Percentiles rank a stretch among this genome's conserved stretches.
These are phyloP conservation scores for Drosophila affinis DNA, from an alignment of 2,888 invertebrate species.

Conservation along the genomic window DNA sequence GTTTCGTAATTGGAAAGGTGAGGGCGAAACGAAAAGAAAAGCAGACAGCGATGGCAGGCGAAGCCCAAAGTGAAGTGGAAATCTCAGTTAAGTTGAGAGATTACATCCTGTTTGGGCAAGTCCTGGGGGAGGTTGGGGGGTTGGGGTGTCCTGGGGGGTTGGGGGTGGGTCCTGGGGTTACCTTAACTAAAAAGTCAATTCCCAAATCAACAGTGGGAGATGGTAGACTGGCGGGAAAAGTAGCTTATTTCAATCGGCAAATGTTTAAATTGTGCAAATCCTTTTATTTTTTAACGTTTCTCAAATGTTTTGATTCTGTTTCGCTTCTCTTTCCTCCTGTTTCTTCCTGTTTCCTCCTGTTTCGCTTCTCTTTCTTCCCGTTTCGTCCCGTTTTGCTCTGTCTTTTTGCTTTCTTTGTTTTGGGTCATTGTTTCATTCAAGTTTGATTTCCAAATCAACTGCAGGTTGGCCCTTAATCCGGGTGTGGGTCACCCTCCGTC, in stretches of 20 bases:
- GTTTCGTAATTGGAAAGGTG: constrained; percentile 43
- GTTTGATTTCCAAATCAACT: constrained; percentile 74
- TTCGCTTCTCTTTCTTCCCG: no score
- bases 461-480: constrained; percentile 47
- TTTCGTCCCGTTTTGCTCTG: constrained; percentile 27
- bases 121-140: no score
- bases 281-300: constrained; percentile 66
- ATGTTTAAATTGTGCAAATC: constrained; percentile 73
- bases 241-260: constrained; percentile 72
- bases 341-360: no score
- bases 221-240: constrained; percentile 44
- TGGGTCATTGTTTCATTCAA: constrained; percentile 67
- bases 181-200: constrained; percentile 71
- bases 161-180: constrained; percentile 9
- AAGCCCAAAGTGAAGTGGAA: constrained; percentile 37
- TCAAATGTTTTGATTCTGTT: neutral
- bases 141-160: no score
- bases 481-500: constrained; percentile 13
- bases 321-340: no score
- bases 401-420: constrained; percentile 48
- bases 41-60: constrained; percentile 11
- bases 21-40: constrained; percentile 20
- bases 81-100: constrained; percentile 73
- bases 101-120: constrained; percentile 61
- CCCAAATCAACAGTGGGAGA: constrained; percentile 60